phyloP scores from a whole-genome alignment of 1,140 invertebrate species.

The Doryteuthis pealeii region DNA sequence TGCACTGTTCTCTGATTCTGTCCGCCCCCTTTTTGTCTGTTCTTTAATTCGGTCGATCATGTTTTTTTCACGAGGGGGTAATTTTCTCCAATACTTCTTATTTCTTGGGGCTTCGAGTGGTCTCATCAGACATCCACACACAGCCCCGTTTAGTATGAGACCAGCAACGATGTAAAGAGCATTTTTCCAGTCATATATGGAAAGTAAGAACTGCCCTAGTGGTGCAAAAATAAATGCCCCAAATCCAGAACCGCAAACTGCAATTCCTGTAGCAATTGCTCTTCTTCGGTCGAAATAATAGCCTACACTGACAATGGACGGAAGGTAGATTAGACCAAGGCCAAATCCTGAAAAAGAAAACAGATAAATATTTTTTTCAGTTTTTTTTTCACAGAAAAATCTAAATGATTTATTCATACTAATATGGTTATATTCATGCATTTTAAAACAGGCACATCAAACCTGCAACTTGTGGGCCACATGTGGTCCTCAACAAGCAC shows the following conservation, averaged over 20 bases:
- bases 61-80: conserved; percentile 41
- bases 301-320: conserved; percentile 91
- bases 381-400: not conserved
- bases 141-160: conserved; percentile 86
- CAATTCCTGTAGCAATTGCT: conserved; percentile 89
- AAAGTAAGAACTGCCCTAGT: conserved; percentile 37
- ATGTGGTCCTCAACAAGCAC: no score
- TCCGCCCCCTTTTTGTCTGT: conserved; percentile 35
- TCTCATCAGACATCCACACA: conserved; percentile 88
- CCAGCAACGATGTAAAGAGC: conserved; percentile 89
- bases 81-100: conserved; percentile 66
- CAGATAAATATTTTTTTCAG: not conserved
- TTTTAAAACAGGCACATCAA: no score
- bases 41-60: conserved; percentile 50
- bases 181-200: conserved; percentile 76
- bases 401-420: not conserved
- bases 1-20: conserved; percentile 22
- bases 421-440: no score
- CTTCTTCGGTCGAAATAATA: conserved; percentile 90
- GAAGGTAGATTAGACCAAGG: conserved; percentile 91
- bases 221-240: conserved; percentile 92
- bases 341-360: conserved; percentile 72
- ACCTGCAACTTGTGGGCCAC: no score
- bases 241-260: conserved; percentile 83
- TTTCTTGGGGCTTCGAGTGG: conserved; percentile 75